These are phyloP conservation scores for Actinia equina DNA, from an alignment of 64 coral and sea anemone genomes.

Conservation along the genomic window DNA sequence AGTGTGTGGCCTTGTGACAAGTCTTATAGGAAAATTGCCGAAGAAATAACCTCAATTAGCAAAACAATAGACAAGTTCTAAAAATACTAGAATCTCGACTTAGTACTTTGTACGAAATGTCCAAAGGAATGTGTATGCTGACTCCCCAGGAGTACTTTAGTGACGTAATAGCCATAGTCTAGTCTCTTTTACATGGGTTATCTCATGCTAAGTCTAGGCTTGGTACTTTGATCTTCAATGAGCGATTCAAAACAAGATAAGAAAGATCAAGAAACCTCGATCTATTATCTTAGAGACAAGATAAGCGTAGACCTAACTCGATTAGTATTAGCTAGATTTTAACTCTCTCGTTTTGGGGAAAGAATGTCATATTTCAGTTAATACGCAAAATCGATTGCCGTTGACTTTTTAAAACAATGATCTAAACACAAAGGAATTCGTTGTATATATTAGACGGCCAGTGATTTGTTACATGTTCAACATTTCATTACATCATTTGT, in stretches of 20 bases:
- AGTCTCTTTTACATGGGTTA: not conserved
- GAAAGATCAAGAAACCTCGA: not conserved
- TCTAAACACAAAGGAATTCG: not conserved
- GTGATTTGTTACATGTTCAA: not conserved
- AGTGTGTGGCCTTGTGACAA: not conserved
- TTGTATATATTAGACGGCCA: not conserved
- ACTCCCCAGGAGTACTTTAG: not conserved
- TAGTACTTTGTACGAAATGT: not conserved
- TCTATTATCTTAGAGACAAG: not conserved
- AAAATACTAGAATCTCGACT: not conserved
- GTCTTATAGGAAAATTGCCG: too few species aligned
- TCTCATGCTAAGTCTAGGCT: not conserved
- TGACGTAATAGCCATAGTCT: not conserved
- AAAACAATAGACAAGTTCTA: not conserved
- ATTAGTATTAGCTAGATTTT: too few species aligned
- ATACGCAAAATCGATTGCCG: too few species aligned
- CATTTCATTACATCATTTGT: conserved; percentile 1
- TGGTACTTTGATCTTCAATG: not conserved
- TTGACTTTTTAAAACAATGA: too few species aligned
- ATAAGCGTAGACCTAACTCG: not conserved
- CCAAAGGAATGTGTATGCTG: not conserved
- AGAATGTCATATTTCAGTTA: too few species aligned
- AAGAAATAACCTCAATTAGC: not conserved
- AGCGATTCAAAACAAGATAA: not conserved
- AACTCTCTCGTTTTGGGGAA: too few species aligned